Conservation (phyloP, 2,888 invertebrate species). For the Himalopsyche anomala region DNA sequence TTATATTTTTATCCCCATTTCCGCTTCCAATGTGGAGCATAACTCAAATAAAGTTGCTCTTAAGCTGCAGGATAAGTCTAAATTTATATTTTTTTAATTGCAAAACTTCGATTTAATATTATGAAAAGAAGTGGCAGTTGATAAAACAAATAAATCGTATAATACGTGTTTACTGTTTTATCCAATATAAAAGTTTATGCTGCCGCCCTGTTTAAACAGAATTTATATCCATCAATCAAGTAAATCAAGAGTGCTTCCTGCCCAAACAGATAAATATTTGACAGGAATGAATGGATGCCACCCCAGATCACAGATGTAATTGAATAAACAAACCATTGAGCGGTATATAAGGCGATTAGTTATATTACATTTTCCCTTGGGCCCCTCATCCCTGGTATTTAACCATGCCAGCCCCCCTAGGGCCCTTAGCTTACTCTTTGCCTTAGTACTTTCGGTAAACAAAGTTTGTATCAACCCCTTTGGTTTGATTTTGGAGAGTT, state of each 20-base stretch:
- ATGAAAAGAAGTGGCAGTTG: too few relatives aligned
- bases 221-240: background rate
- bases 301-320: constrained; percentile 31
- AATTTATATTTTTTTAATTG: too few relatives aligned
- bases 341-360: constrained; percentile 37
- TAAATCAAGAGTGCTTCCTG: constrained; percentile 9
- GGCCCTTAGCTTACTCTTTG: constrained; percentile 43
- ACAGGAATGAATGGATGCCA: constrained; percentile 16
- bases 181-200: too few relatives aligned
- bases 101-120: too few relatives aligned
- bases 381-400: background rate
- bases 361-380: constrained; percentile 35
- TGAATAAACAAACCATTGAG: constrained; percentile 20
- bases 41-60: too few relatives aligned
- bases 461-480: constrained; percentile 51
- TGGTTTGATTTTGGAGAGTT: constrained; percentile 54
- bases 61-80: too few relatives aligned
- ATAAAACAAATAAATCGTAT: too few relatives aligned
- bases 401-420: constrained; percentile 1
- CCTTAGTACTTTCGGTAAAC: constrained; percentile 47
- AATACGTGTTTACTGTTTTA: too few relatives aligned
- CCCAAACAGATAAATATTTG: constrained; percentile 8
- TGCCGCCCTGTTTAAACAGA: background rate
- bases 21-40: too few relatives aligned
- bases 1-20: too few relatives aligned